These are phyloP conservation scores for Bellardia bayeri DNA, from an alignment of 2,888 invertebrate genomes.

Conservation along the genomic window DNA sequence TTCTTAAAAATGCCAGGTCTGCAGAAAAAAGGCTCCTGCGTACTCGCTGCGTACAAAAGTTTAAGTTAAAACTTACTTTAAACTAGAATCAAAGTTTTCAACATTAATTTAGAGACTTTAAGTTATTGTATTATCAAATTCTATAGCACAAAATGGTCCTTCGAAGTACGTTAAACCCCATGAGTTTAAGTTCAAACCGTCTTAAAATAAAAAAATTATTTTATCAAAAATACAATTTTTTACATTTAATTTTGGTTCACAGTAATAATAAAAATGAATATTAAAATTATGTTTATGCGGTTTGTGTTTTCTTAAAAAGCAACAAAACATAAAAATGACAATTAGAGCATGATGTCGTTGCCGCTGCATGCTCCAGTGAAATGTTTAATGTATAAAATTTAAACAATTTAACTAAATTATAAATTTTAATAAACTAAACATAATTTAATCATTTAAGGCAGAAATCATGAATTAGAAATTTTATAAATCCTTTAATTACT, in stretches of 20 bases:
- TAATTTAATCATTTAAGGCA: background rate
- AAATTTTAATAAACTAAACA: background rate
- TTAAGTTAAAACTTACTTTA: no score
- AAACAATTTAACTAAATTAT: slow-evolving; percentile 33
- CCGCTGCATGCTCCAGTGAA: slow-evolving; percentile 40
- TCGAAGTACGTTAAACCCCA: no score
- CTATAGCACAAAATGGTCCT: no score
- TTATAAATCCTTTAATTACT: background rate
- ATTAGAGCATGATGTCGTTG: slow-evolving; percentile 52
- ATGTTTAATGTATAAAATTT: slow-evolving; percentile 33
- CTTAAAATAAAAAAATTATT: no score
- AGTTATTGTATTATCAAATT: no score
- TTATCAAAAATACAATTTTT: no score
- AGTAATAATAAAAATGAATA: no score
- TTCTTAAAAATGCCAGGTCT: no score
- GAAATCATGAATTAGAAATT: background rate
- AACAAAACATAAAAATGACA: slow-evolving; percentile 24
- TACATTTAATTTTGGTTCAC: no score
- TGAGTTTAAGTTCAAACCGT: no score
- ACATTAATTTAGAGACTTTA: no score
- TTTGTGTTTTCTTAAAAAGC: background rate
- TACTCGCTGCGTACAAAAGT: background rate
- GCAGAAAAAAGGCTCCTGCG: background rate
- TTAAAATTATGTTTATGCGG: background rate
- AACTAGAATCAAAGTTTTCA: no score